These are phyloP conservation scores for Camelus bactrianus DNA, from an alignment of 2,113 vertebrate genomes.

Conservation along the genomic window DNA sequence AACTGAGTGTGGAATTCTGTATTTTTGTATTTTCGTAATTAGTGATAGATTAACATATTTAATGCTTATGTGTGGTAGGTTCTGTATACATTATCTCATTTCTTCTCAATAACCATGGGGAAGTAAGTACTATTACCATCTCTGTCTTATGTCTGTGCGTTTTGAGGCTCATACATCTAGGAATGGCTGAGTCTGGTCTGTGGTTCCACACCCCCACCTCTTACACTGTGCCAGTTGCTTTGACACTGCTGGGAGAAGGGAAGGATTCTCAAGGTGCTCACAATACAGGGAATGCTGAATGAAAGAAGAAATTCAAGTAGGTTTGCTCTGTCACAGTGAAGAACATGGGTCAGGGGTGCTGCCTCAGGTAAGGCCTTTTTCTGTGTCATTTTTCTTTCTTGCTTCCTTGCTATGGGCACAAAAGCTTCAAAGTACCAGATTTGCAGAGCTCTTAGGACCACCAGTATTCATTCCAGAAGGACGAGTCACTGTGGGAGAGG, in stretches of 20 bases:
- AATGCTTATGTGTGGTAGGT: neutral
- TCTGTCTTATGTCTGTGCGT: neutral
- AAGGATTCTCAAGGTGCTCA: neutral
- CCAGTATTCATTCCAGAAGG: neutral
- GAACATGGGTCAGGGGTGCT: neutral
- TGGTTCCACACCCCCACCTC: neutral
- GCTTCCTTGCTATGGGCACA: neutral
- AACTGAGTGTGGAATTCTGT: neutral
- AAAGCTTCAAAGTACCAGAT: neutral
- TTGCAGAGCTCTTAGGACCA: neutral
- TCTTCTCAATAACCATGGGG: neutral
- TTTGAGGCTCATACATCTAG: neutral
- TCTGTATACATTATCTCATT: neutral
- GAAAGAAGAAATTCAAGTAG: neutral
- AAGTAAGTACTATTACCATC: neutral
- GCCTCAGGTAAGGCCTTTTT: neutral
- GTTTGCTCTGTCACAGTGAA: neutral
- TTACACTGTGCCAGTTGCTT: neutral
- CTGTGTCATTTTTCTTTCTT: neutral
- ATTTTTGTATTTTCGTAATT: neutral
- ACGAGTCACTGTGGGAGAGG: neutral
- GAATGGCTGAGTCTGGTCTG: neutral
- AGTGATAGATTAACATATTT: neutral
- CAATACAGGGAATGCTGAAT: neutral
- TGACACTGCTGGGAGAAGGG: neutral